These are phyloP conservation scores for Drosophila ogumai DNA, from an alignment of 1,140 invertebrate species.

Conservation along the genomic window DNA sequence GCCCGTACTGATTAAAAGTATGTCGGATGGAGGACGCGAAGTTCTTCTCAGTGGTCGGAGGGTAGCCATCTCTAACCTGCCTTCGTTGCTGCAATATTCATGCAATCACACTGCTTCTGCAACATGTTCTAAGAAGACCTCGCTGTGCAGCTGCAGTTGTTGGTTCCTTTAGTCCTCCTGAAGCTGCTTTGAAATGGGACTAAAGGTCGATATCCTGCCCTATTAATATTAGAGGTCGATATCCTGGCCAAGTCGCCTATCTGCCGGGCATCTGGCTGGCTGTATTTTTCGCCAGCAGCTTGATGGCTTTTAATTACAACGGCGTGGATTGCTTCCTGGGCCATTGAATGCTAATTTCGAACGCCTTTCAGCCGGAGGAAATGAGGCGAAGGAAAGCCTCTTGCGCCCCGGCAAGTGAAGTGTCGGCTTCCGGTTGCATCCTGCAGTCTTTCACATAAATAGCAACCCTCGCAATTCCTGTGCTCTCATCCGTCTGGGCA, in stretches of 20 bases:
- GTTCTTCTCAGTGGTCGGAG: slow-evolving; percentile 21
- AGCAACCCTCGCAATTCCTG: slow-evolving; percentile 19
- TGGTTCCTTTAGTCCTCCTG: neutral
- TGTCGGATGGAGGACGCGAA: neutral
- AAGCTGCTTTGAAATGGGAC: slow-evolving; percentile 20
- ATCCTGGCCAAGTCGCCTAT: slow-evolving; percentile 38
- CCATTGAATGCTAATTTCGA: slow-evolving; percentile 44
- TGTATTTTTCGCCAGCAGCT: slow-evolving; percentile 4
- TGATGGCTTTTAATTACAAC: slow-evolving; percentile 53
- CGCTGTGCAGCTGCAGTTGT: slow-evolving; percentile 11
- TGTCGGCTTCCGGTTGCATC: slow-evolving; percentile 65
- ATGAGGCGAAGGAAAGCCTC: slow-evolving; percentile 55
- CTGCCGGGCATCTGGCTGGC: neutral
- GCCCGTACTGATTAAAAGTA: slow-evolving; percentile 20
- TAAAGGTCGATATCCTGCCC: slow-evolving; percentile 68
- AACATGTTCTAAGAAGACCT: neutral
- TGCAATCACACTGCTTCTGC: slow-evolving; percentile 45
- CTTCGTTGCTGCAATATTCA: slow-evolving; percentile 45
- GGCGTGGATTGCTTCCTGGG: slow-evolving; percentile 42
- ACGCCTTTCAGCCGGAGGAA: slow-evolving; percentile 52
- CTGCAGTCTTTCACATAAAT: slow-evolving; percentile 62
- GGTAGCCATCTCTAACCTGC: neutral
- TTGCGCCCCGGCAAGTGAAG: slow-evolving; percentile 39
- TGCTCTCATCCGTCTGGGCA: neutral
- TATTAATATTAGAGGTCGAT: slow-evolving; percentile 55